Percentiles rank a stretch among this genome's conserved stretches.
Evolutionary conservation across 2,797 vertebrate species (phyloP).

Genomic region (Cuniculus paca): DNA sequence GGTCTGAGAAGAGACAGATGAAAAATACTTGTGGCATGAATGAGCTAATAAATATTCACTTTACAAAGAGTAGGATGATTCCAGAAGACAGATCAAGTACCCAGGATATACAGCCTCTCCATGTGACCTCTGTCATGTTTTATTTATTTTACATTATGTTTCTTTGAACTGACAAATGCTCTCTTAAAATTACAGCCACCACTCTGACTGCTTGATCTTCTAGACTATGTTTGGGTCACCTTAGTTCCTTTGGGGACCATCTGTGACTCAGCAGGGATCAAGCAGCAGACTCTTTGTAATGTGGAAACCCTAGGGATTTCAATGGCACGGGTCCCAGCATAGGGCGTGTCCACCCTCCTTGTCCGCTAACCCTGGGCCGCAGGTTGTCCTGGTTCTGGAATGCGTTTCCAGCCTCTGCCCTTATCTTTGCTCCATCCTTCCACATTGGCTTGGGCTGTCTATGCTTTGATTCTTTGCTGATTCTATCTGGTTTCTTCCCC

Average conservation of each 20-base stretch:
- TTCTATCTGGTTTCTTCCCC: background rate
- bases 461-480: background rate
- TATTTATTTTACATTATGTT: background rate
- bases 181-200: background rate
- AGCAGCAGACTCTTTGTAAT: fast-evolving
- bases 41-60: background rate
- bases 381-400: fast-evolving
- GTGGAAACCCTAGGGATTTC: no score
- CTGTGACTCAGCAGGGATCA: background rate
- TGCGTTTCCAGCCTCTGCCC: background rate
- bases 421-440: background rate
- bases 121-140: background rate
- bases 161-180: background rate
- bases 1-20: background rate
- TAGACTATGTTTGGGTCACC: background rate
- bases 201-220: background rate
- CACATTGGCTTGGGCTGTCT: background rate
- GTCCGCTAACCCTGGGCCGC: background rate
- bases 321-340: background rate
- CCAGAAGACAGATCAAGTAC: background rate
- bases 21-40: background rate
- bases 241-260: no score
- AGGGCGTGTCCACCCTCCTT: fast-evolving
- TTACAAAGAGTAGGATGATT: background rate
- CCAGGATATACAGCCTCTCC: background rate